Evolutionary conservation across 2,113 vertebrate genomes (phyloP).

Genomic region (Ophiodon elongatus): DNA sequence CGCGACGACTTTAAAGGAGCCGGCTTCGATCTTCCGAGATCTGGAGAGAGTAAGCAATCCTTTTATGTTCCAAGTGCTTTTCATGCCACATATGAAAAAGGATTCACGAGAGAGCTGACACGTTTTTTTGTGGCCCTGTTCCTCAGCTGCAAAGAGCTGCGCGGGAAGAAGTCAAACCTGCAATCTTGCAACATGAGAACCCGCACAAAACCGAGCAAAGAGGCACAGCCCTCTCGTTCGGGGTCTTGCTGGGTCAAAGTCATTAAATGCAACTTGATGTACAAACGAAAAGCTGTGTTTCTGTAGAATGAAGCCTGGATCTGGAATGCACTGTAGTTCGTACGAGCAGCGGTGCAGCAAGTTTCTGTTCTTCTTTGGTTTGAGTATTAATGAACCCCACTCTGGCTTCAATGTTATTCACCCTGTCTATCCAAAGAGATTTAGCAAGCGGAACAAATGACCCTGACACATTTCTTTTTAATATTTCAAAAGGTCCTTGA

Average conservation of each 20-base stretch:
- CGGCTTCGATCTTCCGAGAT: slow-evolving; percentile 60
- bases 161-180: slow-evolving; percentile 59
- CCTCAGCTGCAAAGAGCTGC: slow-evolving; percentile 61
- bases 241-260: slow-evolving; percentile 49
- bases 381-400: slow-evolving; percentile 10
- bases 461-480: slow-evolving; percentile 33
- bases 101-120: slow-evolving; percentile 67
- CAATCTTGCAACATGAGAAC: slow-evolving; percentile 55
- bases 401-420: slow-evolving; percentile 9
- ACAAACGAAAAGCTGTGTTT: slow-evolving; percentile 28
- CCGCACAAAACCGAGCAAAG: slow-evolving; percentile 26
- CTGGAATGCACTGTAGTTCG: not conserved
- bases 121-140: slow-evolving; percentile 55
- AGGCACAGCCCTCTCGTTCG: slow-evolving; percentile 6
- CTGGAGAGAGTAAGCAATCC: slow-evolving; percentile 51
- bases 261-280: slow-evolving; percentile 42
- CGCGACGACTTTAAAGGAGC: slow-evolving; percentile 58
- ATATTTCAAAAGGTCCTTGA: slow-evolving; percentile 45
- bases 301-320: slow-evolving; percentile 16
- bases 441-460: slow-evolving; percentile 19
- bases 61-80: slow-evolving; percentile 75
- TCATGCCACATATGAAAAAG: slow-evolving; percentile 69
- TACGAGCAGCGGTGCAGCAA: not conserved
- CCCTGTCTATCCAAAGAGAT: not conserved
- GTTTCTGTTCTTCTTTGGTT: not conserved